Evolutionary conservation across 2,797 vertebrate species (phyloP).

Genomic region (Alcedo quadribrachys): DNA sequence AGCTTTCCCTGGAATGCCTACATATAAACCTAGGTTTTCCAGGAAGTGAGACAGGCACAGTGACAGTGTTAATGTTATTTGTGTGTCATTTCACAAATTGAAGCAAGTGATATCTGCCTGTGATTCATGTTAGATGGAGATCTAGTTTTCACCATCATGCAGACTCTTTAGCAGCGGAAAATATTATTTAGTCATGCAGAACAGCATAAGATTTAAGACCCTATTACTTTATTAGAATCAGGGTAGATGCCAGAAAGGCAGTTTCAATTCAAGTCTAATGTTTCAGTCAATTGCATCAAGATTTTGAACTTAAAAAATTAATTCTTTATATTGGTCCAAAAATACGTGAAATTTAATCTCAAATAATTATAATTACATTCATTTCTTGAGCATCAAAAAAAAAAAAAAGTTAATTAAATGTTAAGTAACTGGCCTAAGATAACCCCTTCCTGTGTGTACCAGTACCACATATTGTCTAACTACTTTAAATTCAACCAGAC

Average conservation of each 20-base stretch:
- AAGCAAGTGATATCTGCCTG: background rate
- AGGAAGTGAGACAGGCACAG: background rate
- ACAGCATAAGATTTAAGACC: background rate
- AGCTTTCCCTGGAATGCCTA: background rate
- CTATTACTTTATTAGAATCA: background rate
- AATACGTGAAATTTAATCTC: background rate
- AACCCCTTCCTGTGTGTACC: background rate
- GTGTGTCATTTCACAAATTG: background rate
- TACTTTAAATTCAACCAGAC: background rate
- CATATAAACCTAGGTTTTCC: background rate
- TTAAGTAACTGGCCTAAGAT: background rate
- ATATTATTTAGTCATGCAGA: background rate
- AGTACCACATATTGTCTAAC: background rate
- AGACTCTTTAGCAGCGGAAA: background rate
- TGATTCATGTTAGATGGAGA: background rate
- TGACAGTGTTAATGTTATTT: background rate
- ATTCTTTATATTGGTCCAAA: background rate
- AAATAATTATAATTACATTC: background rate
- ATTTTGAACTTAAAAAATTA: background rate
- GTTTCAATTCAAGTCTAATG: background rate
- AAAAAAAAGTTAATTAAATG: no score
- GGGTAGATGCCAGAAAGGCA: background rate
- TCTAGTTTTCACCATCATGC: background rate
- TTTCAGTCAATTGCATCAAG: background rate
- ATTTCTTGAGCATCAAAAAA: background rate